A percentile compares a stretch with the other conserved stretches of the same genome.
Conservation (phyloP, 1,140 invertebrate genomes). For the Drosophila tsacasi region DNA sequence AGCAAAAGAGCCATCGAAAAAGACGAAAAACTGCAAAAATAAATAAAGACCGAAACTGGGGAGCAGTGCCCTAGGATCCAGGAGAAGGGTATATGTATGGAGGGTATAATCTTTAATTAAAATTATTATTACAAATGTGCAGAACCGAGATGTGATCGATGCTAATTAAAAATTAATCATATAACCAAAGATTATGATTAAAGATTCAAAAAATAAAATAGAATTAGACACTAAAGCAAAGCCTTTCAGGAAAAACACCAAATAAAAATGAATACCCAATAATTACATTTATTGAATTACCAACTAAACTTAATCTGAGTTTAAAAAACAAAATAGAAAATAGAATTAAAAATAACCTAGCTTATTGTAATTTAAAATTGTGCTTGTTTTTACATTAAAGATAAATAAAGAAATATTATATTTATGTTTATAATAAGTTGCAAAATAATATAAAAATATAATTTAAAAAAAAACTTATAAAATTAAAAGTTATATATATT, state of each 20-base stretch:
- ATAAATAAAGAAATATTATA: neutral
- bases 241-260: no score
- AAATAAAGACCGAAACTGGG: slow-evolving; percentile 66
- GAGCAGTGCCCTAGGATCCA: slow-evolving; percentile 54
- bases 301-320: no score
- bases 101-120: neutral
- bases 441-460: no score
- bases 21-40: slow-evolving; percentile 41
- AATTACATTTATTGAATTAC: no score
- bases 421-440: neutral
- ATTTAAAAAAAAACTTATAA: no score
- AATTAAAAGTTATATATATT: neutral
- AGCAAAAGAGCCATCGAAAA: slow-evolving; percentile 9
- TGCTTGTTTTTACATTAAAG: neutral
- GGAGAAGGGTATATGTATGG: slow-evolving; percentile 11
- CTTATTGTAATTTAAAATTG: no score
- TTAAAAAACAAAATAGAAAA: no score
- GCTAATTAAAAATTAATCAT: neutral
- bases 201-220: no score
- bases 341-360: no score
- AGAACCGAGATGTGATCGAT: neutral
- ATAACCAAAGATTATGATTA: no score
- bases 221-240: no score
- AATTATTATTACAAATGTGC: neutral
- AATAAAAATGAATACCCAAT: no score